Conservation (phyloP, 2,888 invertebrate genomes). For the Oscheius sp. region DNA sequence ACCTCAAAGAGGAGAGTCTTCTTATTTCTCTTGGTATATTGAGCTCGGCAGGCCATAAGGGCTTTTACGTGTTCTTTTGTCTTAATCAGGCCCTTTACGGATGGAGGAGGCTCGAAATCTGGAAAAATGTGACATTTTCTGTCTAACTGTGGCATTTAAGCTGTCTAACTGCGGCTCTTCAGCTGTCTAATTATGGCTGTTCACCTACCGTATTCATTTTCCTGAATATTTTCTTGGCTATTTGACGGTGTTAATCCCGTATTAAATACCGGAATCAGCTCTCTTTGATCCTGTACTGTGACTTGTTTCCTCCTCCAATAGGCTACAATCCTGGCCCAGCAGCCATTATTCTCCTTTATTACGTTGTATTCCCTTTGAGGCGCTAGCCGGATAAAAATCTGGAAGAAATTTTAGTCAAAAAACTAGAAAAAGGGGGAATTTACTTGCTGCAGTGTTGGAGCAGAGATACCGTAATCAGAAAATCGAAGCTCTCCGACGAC, state of each 20-base stretch:
- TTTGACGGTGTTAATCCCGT: not conserved
- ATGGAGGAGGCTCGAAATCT: slow-evolving; percentile 54
- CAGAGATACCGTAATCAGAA: slow-evolving; percentile 65
- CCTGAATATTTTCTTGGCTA: slow-evolving; percentile 9
- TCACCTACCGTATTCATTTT: slow-evolving; percentile 19
- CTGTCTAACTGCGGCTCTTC: too few relatives aligned
- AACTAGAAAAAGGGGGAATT: not conserved
- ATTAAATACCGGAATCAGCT: slow-evolving; percentile 5
- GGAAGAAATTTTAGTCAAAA: not conserved
- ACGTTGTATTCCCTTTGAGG: slow-evolving; percentile 60
- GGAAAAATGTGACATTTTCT: slow-evolving; percentile 1
- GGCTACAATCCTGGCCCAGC: not conserved
- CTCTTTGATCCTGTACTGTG: slow-evolving; percentile 38
- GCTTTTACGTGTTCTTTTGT: slow-evolving; percentile 59
- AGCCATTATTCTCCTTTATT: slow-evolving; percentile 39
- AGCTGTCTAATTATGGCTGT: too few relatives aligned
- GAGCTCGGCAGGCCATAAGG: slow-evolving; percentile 57
- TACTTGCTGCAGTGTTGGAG: slow-evolving; percentile 67
- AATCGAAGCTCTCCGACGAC: slow-evolving; percentile 43
- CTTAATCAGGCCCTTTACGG: slow-evolving; percentile 37
- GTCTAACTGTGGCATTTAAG: too few relatives aligned
- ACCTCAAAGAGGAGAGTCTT: slow-evolving; percentile 59
- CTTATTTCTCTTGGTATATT: slow-evolving; percentile 57
- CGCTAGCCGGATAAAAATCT: slow-evolving; percentile 35
- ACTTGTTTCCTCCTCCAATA: not conserved